Evolutionary conservation across 2,113 vertebrate genomes (phyloP).

Genomic region (Meles meles): DNA sequence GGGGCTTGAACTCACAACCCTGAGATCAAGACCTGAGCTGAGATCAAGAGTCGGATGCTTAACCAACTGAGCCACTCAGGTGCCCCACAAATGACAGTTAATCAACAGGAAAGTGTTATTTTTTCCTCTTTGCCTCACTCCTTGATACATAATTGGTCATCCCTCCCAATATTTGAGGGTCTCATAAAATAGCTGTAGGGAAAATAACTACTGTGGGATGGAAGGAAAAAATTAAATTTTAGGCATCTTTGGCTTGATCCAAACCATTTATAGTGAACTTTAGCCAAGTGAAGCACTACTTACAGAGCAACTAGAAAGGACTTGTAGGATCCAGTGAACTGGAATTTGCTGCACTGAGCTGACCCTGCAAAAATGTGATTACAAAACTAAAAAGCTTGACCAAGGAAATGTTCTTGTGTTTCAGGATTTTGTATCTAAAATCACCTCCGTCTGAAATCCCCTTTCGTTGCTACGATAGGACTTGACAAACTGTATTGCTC

Average conservation of each 20-base stretch:
- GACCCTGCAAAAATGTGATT: not conserved
- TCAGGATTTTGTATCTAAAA: not conserved
- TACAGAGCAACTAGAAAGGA: not conserved
- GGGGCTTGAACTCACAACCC: not conserved
- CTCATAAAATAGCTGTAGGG: not conserved
- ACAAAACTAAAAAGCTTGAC: not conserved
- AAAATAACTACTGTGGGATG: constrained; percentile 7
- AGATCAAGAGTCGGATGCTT: not conserved
- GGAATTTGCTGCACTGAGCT: not conserved
- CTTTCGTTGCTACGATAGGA: not conserved
- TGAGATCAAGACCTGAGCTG: not conserved
- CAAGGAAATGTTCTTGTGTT: not conserved
- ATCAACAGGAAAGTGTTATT: not conserved
- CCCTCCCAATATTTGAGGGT: not conserved
- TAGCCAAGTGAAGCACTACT: not conserved
- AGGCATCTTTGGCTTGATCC: not conserved
- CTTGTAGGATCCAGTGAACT: not conserved
- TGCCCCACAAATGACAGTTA: not conserved
- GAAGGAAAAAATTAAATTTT: not conserved
- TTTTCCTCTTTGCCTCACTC: not conserved
- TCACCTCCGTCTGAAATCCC: not conserved
- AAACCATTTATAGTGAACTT: not conserved
- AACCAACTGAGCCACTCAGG: not conserved
- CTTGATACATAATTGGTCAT: constrained; percentile 5
- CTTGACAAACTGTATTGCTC: not conserved